Conservation (phyloP, 2,888 invertebrate genomes). For the Dysmachus trigonus region DNA sequence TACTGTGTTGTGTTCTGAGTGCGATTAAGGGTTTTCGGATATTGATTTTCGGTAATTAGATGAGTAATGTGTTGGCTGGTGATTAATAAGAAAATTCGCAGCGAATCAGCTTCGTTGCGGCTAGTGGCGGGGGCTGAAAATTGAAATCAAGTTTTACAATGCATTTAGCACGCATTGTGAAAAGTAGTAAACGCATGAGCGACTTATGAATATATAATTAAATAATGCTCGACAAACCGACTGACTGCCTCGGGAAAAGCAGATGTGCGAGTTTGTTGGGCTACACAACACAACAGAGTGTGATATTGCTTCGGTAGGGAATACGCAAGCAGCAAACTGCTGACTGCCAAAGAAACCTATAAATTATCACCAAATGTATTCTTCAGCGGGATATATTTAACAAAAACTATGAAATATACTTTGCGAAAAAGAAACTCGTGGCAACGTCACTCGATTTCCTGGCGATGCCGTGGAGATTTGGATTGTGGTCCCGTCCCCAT, state of each 20-base stretch:
- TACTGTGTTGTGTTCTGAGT: neutral
- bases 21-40: neutral
- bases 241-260: constrained; percentile 6
- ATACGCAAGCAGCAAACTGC: constrained; percentile 1
- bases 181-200: constrained; percentile 20
- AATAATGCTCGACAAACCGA: neutral
- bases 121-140: neutral
- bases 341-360: neutral
- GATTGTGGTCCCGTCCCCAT: too few relatives aligned
- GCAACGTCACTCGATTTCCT: neutral
- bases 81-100: constrained; percentile 2
- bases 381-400: neutral
- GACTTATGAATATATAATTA: constrained; percentile 28
- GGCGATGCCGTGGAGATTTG: neutral
- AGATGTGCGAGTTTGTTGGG: constrained; percentile 24
- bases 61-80: constrained; percentile 42
- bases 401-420: neutral
- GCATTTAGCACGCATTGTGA: neutral
- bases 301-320: neutral
- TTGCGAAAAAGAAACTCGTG: neutral
- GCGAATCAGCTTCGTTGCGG: neutral
- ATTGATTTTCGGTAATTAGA: constrained; percentile 48
- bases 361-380: neutral
- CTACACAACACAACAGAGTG: neutral
- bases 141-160: neutral